phyloP scores from a whole-genome alignment of 1,140 invertebrate genomes.

The Zaprionus nigranus region DNA sequence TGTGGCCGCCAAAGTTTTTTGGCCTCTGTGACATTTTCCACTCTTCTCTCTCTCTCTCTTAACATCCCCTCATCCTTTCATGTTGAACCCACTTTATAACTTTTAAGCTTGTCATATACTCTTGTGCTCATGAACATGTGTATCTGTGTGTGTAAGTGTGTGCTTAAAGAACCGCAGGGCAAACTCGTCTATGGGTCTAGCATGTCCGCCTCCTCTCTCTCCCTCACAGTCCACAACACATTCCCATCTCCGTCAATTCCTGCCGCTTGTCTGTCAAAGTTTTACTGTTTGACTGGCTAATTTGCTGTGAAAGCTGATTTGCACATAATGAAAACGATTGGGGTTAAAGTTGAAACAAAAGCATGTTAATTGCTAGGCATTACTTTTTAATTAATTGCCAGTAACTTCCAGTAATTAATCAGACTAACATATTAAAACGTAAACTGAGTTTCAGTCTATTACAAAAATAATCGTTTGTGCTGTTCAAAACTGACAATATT shows the following conservation, averaged over 20 bases:
- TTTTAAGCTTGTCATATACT: constrained; percentile 53
- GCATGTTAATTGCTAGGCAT: constrained; percentile 46
- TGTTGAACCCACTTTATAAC: constrained; percentile 59
- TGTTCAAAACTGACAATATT: neutral
- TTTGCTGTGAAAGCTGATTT: constrained; percentile 81
- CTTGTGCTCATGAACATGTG: constrained; percentile 41
- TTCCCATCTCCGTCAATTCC: neutral
- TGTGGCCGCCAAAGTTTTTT: constrained; percentile 64
- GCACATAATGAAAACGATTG: constrained; percentile 64
- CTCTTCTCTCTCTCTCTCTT: constrained; percentile 1
- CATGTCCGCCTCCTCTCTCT: constrained; percentile 8
- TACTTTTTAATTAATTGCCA: constrained; percentile 5
- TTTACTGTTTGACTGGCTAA: constrained; percentile 76
- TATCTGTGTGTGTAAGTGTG: constrained; percentile 30
- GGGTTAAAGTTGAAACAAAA: constrained; percentile 40
- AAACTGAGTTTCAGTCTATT: neutral
- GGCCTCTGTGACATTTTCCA: constrained; percentile 65
- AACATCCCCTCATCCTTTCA: constrained; percentile 14
- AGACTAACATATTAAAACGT: neutral
- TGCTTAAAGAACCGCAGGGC: constrained; percentile 53
- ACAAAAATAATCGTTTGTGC: neutral
- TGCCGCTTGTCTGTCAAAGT: constrained; percentile 66
- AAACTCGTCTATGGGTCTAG: constrained; percentile 55
- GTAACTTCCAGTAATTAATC: constrained; percentile 6
- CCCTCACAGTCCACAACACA: neutral